A percentile compares a stretch with the other conserved stretches of the same genome.
These are phyloP conservation scores for Meteorus cinctellus DNA, from an alignment of 2,888 invertebrate genomes.

Conservation along the genomic window DNA sequence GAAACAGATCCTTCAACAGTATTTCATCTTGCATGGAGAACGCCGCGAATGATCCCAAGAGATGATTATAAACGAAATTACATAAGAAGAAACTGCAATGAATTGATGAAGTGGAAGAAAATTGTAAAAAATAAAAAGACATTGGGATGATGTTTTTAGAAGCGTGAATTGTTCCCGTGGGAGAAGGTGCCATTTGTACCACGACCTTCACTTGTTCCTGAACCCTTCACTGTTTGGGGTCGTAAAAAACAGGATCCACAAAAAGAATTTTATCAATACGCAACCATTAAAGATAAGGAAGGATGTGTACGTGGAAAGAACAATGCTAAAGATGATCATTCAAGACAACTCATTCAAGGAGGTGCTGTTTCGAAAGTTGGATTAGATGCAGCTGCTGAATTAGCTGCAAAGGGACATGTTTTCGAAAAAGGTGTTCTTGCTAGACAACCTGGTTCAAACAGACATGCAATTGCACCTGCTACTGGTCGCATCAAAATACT, in stretches of 20 bases:
- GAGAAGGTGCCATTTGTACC: slow-evolving; percentile 92
- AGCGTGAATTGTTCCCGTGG: slow-evolving; percentile 86
- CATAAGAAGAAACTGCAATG: slow-evolving; percentile 10
- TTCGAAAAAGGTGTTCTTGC: slow-evolving; percentile 69
- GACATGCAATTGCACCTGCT: slow-evolving; percentile 64
- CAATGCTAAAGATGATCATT: slow-evolving; percentile 66
- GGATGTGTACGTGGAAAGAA: slow-evolving; percentile 67
- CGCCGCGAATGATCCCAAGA: slow-evolving; percentile 49
- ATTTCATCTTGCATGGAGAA: slow-evolving; percentile 40
- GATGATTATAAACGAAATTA: slow-evolving; percentile 20
- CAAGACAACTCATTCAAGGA: slow-evolving; percentile 67
- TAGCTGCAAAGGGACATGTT: slow-evolving; percentile 69
- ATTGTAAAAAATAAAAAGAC: slow-evolving; percentile 34
- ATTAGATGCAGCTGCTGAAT: slow-evolving; percentile 68
- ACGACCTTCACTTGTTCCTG: slow-evolving; percentile 87
- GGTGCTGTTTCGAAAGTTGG: slow-evolving; percentile 68
- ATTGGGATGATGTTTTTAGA: slow-evolving; percentile 77
- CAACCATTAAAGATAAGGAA: slow-evolving; percentile 67
- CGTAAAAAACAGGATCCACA: slow-evolving; percentile 75
- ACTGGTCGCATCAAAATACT: slow-evolving; percentile 69
- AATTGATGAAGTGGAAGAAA: slow-evolving; percentile 21
- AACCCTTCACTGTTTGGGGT: slow-evolving; percentile 90
- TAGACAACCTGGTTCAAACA: slow-evolving; percentile 61
- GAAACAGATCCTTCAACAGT: not conserved
- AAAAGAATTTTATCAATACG: slow-evolving; percentile 70